A percentile compares a stretch with the other conserved stretches of the same genome.
These are phyloP conservation scores for Solenopsis fugax DNA, from an alignment of 1,140 invertebrate genomes.

Conservation along the genomic window DNA sequence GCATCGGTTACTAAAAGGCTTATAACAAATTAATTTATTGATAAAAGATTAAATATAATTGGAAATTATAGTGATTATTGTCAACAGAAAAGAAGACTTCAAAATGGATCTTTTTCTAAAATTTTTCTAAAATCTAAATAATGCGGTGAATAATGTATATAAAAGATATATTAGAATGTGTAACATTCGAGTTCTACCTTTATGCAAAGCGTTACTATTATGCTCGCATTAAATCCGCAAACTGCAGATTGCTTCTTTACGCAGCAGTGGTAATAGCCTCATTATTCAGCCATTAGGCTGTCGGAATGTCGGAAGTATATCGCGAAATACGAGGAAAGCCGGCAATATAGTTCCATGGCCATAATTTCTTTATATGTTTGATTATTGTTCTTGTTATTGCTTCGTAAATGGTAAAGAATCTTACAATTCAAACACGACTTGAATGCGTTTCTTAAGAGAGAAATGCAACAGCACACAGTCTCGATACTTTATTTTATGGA, in stretches of 20 bases:
- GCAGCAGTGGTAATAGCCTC: slow-evolving; percentile 28
- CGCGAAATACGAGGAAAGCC: slow-evolving; percentile 8
- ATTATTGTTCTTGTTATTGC: background rate
- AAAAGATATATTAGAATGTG: background rate
- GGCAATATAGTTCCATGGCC: background rate
- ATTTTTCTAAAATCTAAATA: background rate
- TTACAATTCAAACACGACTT: background rate
- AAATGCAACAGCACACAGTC: background rate
- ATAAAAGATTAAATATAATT: no score
- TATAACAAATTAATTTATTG: no score
- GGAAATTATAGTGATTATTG: no score
- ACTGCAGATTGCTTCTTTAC: slow-evolving; percentile 3
- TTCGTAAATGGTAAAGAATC: background rate
- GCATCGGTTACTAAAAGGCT: no score
- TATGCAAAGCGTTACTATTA: slow-evolving; percentile 18
- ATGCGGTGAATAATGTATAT: background rate
- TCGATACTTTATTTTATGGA: slow-evolving; percentile 9
- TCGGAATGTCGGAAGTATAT: slow-evolving; percentile 42
- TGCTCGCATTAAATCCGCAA: background rate
- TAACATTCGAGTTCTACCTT: background rate
- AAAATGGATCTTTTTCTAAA: background rate
- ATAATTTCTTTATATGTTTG: slow-evolving; percentile 27
- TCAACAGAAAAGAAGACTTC: background rate
- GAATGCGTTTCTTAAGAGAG: background rate
- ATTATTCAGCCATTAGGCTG: slow-evolving; percentile 50